Evolutionary conservation across 2,888 invertebrate species (phyloP).

Genomic region (Athalia cordata): DNA sequence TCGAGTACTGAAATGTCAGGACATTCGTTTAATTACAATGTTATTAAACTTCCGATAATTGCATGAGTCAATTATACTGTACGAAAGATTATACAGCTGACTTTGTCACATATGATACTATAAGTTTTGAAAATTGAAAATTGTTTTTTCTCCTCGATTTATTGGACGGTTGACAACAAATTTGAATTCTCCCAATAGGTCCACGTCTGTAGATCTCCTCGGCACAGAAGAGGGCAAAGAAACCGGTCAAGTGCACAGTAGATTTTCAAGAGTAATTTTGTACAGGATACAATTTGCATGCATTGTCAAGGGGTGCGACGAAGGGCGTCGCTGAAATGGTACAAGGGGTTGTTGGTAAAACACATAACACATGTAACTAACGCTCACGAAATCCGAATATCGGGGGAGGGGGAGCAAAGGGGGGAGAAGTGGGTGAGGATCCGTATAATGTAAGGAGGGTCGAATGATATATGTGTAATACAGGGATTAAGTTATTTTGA

Average conservation of each 20-base stretch:
- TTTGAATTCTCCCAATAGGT: not conserved
- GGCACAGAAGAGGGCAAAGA: not conserved
- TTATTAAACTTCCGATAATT: no score
- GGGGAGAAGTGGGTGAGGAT: constrained; percentile 44
- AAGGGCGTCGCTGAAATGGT: not conserved
- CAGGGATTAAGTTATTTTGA: constrained; percentile 52
- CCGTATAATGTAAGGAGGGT: not conserved
- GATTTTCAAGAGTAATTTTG: not conserved
- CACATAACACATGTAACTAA: constrained; percentile 53
- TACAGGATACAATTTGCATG: constrained; percentile 26
- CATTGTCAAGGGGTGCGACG: not conserved
- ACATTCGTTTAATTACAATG: no score
- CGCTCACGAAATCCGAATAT: constrained; percentile 27
- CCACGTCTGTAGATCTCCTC: not conserved
- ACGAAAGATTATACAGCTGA: no score
- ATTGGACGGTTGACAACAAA: not conserved
- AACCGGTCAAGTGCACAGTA: not conserved
- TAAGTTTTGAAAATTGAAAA: no score
- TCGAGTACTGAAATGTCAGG: no score
- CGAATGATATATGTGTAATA: constrained; percentile 48
- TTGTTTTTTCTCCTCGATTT: no score
- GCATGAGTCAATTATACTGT: no score
- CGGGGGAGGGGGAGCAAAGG: not conserved
- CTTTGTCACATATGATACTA: no score
- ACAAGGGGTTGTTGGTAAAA: constrained; percentile 19